Percentiles rank a stretch among this genome's conserved stretches.
Evolutionary conservation across 2,113 vertebrate species (phyloP).

Genomic region (Bubo scandiacus): DNA sequence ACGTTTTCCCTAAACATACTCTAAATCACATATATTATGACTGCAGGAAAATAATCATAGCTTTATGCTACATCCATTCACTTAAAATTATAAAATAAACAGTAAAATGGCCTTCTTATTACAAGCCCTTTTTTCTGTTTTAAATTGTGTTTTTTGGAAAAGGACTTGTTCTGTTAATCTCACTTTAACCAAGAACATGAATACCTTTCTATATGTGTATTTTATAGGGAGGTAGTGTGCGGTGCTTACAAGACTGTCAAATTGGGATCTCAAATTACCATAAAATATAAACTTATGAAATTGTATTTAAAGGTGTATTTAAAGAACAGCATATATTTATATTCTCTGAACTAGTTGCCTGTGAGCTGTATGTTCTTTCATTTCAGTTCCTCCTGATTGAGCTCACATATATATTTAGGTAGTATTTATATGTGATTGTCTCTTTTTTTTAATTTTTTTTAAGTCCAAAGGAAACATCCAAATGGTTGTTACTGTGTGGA

Average conservation of each 20-base stretch:
- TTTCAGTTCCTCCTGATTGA: background rate
- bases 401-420: background rate
- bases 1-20: background rate
- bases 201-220: background rate
- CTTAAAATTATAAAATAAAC: slow-evolving; percentile 43
- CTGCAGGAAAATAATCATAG: slow-evolving; percentile 31
- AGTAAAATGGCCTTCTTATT: background rate
- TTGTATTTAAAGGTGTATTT: background rate
- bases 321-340: background rate
- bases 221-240: background rate
- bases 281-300: background rate
- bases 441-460: background rate
- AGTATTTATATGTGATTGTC: background rate
- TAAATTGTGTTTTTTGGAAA: background rate
- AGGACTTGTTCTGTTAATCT: background rate
- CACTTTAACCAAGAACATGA: background rate
- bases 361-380: background rate
- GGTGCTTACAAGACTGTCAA: background rate
- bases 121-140: background rate
- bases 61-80: slow-evolving; percentile 20
- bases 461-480: background rate
- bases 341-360: background rate
- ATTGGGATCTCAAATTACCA: background rate
- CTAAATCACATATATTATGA: background rate
- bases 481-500: background rate